Evolutionary conservation across 92 coral and sea anemone genomes (phyloP), one percentile per base, ranked within the genome.

Genomic region (Meandrina meandrites): DNA sequence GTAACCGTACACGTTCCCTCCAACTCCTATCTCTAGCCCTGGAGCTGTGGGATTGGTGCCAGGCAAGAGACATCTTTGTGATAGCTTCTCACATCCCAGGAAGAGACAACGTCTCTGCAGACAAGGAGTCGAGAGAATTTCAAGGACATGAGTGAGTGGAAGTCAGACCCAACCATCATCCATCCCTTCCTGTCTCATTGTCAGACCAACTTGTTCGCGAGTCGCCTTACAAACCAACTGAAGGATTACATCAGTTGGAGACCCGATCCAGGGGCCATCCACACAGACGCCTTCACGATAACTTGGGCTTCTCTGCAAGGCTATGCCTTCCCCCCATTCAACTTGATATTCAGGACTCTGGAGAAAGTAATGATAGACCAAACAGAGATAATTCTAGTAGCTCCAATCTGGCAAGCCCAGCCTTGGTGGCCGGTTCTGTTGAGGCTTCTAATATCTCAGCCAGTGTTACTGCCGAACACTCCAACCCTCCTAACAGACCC

Each of bases 331-430:
- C 90, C 89, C 34, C 88, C 91, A 72, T 91, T 91, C 93, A 88
- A 88, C 50, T 83, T 88, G 47, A 83, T 91, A 18, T 84, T 91
- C 45, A 40, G 6, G 6, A 40, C 45, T 40, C 62, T 79, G 42
- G 36, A 36, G 67, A 91, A 91, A 80, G 89, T 91, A 58, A 77
- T 18, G 18, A 50, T 42, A 50, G 94, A 87, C 86, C 78, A 83
- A 27, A 72, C 91, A 37, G 87, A 84, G 35, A 45, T 91, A 50
- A 22, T 87, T 35, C 90, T 87, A 4, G 84, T 87, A 24, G 91
- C 91, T 27, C 93, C 91, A 54, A 66, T 91, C 16, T 87, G 93
- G 93, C 89, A 83, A 80, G 86, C 91, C 24, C 92, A 91, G 84
- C 92, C 86, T 45, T 88, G 91, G 94, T 91, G 92, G 90, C 85